Conservation (phyloP, 2,113 vertebrate genomes). For the Erinaceus europaeus region DNA sequence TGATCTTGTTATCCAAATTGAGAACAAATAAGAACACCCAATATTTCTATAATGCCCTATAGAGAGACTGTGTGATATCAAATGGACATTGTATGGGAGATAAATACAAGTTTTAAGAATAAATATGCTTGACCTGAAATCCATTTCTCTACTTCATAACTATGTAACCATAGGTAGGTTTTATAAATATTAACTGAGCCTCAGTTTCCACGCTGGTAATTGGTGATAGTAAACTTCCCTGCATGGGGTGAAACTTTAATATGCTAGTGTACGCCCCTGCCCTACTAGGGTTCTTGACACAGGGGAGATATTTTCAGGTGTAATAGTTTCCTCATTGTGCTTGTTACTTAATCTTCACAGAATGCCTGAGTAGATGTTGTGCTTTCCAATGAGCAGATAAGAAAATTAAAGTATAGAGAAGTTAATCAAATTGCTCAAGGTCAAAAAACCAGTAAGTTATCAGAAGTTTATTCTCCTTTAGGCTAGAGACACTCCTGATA, state of each 20-base stretch:
- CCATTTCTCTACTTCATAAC: neutral
- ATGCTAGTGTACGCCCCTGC: neutral
- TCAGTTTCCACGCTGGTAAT: neutral
- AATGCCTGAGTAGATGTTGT: neutral
- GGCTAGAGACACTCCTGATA: neutral
- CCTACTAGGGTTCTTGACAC: neutral
- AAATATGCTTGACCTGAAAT: neutral
- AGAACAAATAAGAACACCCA: neutral
- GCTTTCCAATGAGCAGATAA: conserved; percentile 24
- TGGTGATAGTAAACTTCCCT: neutral
- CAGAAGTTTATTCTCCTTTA: neutral
- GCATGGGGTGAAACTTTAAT: neutral
- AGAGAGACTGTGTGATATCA: neutral
- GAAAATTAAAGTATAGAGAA: neutral
- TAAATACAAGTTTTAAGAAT: neutral
- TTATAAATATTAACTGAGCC: neutral
- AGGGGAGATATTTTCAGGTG: neutral
- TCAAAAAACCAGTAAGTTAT: neutral
- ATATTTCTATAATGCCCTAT: neutral
- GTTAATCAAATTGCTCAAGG: neutral
- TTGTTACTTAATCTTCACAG: conserved; percentile 13
- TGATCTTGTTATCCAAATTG: neutral
- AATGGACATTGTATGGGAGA: neutral
- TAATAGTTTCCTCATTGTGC: neutral
- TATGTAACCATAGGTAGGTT: neutral